Evolutionary conservation across 2,797 vertebrate genomes (phyloP), one percentile per base, ranked within the genome.

Genomic region (Ciconia nigra): DNA sequence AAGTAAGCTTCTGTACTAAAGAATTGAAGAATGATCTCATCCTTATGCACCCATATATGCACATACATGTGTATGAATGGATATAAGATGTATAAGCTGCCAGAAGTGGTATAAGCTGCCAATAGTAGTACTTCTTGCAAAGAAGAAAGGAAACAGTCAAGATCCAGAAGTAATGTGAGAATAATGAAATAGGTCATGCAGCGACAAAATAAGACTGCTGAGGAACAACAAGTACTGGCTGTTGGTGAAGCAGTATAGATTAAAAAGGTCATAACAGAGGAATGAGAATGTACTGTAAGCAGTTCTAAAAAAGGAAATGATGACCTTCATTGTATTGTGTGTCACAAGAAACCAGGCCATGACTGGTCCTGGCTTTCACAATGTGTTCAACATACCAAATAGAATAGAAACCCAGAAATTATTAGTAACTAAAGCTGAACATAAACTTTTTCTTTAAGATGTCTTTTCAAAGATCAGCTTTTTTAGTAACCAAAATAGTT

Each of bases 211-310:
- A 65, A 82, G 59, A 47, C 35, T 78, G 49, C 49, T 37, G 54
- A 91, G 80, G 93, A 91, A 79, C 84, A 95, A 71, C 51, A 85
- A 94, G 57, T 70, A 33, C 61, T 78, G 82, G 20, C 77, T 93
- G 54, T 49, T 95, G 35, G 66, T 72, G 83, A 79, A 76, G 89
- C 31, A 69, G 33, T 62, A 78, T 71, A 71, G 49, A 66, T 87
- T 85, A 29, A 21, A 85, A 95, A 97, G 83, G 90, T 89, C 93
- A 91, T 65, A 92, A 61, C 61, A 73, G 69, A 89, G 82, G 79
- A 96, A 95, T 83, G 87, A 89, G 76, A 94, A 88, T 72, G 90
- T 96, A 87, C 86, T 94, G 93, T 72, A 91, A 96, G 83, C 90
- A 89, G 65, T 91, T 95, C 93, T 89, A 97, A 94, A 96, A 95